Base-by-base conservation (phyloP, 2,797 vertebrate genomes). In the Antrozous pallidus region DNA sequence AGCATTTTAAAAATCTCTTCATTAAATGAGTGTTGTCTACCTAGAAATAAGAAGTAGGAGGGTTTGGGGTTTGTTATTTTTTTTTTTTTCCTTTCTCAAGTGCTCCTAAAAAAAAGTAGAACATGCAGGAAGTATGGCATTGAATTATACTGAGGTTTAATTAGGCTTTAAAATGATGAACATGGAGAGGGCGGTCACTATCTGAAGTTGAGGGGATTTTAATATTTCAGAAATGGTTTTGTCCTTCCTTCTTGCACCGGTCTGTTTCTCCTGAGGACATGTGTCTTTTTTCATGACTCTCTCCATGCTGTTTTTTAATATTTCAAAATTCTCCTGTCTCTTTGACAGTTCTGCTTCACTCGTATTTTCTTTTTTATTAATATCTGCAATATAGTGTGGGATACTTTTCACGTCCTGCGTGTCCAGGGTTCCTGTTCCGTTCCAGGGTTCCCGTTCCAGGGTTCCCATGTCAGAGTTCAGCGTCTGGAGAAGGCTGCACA, bases 241-340 rank as follows among this genome's bases (percentile, higher is more conserved):
- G 2, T 9, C 6, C 61, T 33, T 92, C 26, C 22, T 83, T 42
- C 6, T 91, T 54, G 1, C 11, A n/a, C 2, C 0, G 36, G 22
- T 82, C 4, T 81, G 95, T 96, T 91, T 6, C 28, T 94, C 4
- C 8, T 40, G 49, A 80, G 70, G 1, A 69, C 10, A 75, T 47
- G 8, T 65, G 20, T 1, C 2, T 73, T 86, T 40, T 69, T 12
- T 63, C 12, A 47, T 80, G 70, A 5, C 73, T n/a, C 74, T 83
- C 0, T 94, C 0, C 85, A 94, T 90, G 83, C 18, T 87, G 24
- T 6, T 95, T 79, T 69, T 42, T 91, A 22, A 95, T 96, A 38
- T 84, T 97, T 97, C 75, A 96, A 94, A 97, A 97, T 88, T 82
- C 38, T 93, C 9, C 86, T 17, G 12, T 67, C 26, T 93, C 8